These are phyloP conservation scores for Criorhina ranunculi DNA, from an alignment of 2,888 invertebrate species.

Conservation along the genomic window DNA sequence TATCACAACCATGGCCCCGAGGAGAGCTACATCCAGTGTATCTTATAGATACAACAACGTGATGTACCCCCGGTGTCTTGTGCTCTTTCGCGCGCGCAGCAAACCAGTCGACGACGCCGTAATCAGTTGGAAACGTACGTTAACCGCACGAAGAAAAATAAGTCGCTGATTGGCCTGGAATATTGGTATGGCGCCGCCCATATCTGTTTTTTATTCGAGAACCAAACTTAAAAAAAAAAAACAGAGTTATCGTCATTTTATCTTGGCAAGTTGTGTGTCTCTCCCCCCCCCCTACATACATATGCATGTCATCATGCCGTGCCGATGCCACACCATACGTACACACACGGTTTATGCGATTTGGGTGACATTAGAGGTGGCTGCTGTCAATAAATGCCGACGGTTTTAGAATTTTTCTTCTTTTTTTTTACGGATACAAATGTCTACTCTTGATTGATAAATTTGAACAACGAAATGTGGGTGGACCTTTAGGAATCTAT, in stretches of 20 bases:
- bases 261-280: conserved; percentile 70
- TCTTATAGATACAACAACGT: conserved; percentile 76
- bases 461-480: background rate
- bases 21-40: conserved; percentile 71
- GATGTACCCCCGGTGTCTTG: conserved; percentile 71
- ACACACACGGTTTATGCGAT: conserved; percentile 45
- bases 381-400: conserved; percentile 70
- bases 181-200: conserved; percentile 83
- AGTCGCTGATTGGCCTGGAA: conserved; percentile 82
- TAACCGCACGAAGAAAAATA: conserved; percentile 75
- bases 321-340: conserved; percentile 3
- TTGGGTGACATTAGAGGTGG: conserved; percentile 56
- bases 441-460: conserved; percentile 21
- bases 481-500: conserved; percentile 11
- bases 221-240: conserved; percentile 32
- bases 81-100: conserved; percentile 75
- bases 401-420: conserved; percentile 32
- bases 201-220: conserved; percentile 82
- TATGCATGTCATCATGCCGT: conserved; percentile 40
- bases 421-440: background rate
- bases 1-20: conserved; percentile 55
- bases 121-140: conserved; percentile 76
- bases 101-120: conserved; percentile 72
- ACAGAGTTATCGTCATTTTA: conserved; percentile 75
- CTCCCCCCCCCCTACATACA: conserved; percentile 64